Conservation (phyloP, 53 echinoderm and acorn worm species). For the Holothuria scabra region DNA sequence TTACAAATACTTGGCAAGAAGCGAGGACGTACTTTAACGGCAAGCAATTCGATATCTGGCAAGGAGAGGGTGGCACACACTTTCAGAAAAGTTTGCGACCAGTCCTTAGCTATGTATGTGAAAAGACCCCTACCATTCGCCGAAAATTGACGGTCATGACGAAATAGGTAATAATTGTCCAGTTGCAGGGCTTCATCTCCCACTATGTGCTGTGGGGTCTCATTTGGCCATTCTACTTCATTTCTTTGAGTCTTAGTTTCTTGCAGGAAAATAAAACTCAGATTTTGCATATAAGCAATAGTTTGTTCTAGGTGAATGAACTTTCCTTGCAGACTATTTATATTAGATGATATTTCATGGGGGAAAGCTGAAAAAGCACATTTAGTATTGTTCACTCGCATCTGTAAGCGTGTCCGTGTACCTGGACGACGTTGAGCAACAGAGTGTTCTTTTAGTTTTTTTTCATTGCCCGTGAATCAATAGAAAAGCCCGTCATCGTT, state of each 20-base stretch:
- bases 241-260: neutral
- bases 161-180: neutral
- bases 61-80: neutral
- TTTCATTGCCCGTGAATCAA: neutral
- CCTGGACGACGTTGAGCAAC: neutral
- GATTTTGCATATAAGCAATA: neutral
- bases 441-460: neutral
- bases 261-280: neutral
- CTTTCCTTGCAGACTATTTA: no score
- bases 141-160: conserved; percentile 5
- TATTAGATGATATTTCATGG: neutral
- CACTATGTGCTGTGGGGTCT: neutral
- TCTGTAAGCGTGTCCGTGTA: neutral
- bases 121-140: neutral
- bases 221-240: no score
- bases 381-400: neutral
- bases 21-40: neutral
- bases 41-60: neutral
- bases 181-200: neutral
- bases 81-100: no score
- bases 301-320: neutral
- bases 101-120: neutral
- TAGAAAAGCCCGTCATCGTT: neutral
- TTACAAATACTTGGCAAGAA: neutral
- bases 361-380: neutral